phyloP scores from a whole-genome alignment of 2,888 invertebrate genomes.

The Caenorhabditis virilis region DNA sequence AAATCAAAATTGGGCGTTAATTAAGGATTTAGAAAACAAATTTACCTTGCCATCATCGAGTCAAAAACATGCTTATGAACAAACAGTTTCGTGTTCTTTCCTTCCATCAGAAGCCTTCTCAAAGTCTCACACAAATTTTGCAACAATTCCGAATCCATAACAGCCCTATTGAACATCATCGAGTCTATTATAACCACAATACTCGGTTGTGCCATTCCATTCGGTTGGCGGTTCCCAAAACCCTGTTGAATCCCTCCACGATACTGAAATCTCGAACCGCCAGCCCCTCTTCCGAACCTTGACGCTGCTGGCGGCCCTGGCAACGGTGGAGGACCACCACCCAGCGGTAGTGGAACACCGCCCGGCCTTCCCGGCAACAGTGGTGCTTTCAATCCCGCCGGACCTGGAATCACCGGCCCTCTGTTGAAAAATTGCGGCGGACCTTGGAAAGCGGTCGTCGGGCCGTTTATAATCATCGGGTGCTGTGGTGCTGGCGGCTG shows the following conservation, averaged over 20 bases:
- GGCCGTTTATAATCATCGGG: not conserved
- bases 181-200: not conserved
- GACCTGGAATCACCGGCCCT: too few species aligned
- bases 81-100: not conserved
- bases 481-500: not conserved
- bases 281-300: too few species aligned
- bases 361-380: too few species aligned
- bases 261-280: too few species aligned
- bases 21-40: not conserved
- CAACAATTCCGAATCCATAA: not conserved
- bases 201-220: not conserved
- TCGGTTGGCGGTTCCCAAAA: too few species aligned
- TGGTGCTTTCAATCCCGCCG: too few species aligned
- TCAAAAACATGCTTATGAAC: not conserved
- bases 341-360: not conserved
- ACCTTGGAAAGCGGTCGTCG: too few species aligned
- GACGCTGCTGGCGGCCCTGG: not conserved
- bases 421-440: too few species aligned
- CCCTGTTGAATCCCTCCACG: too few species aligned
- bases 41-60: not conserved
- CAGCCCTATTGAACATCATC: slow-evolving; percentile 1
- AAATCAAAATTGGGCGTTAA: not conserved
- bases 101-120: not conserved
- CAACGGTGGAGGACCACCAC: not conserved
- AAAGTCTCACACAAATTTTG: not conserved